Evolutionary conservation across 2,888 invertebrate species (phyloP).

Genomic region (Rotaria macrura): DNA sequence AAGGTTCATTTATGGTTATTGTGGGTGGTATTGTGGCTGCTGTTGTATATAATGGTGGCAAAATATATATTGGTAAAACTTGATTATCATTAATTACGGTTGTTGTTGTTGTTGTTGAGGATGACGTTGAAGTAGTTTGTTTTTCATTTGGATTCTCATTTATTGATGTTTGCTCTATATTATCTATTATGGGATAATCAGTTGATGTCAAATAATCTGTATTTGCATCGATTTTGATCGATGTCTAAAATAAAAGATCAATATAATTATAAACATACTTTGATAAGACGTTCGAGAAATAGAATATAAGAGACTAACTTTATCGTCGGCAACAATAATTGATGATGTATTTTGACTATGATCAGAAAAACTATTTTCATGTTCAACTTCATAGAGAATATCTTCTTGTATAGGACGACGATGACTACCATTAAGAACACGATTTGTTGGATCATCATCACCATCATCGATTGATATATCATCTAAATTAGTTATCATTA

Average conservation of each 20-base stretch:
- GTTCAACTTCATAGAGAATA: conserved; percentile 10
- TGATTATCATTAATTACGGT: neutral
- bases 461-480: neutral
- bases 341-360: conserved; percentile 5
- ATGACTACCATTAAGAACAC: neutral
- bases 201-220: neutral
- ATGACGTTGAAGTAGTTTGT: neutral
- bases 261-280: neutral
- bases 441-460: neutral
- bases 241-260: neutral
- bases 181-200: neutral
- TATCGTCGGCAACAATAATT: neutral
- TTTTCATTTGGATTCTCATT: neutral
- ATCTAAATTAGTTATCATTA: conserved; percentile 17
- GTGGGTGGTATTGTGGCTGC: too few relatives aligned
- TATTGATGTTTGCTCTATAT: neutral
- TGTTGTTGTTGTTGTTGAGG: neutral
- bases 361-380: conserved; percentile 15
- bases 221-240: neutral
- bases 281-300: too few relatives aligned
- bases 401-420: conserved; percentile 10
- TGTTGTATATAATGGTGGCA: conserved; percentile 14
- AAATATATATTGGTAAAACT: neutral
- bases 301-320: neutral
- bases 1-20: neutral